These are phyloP conservation scores for Hydrozoanthus tunicans DNA, from an alignment of 64 coral and sea anemone species.

Conservation along the genomic window DNA sequence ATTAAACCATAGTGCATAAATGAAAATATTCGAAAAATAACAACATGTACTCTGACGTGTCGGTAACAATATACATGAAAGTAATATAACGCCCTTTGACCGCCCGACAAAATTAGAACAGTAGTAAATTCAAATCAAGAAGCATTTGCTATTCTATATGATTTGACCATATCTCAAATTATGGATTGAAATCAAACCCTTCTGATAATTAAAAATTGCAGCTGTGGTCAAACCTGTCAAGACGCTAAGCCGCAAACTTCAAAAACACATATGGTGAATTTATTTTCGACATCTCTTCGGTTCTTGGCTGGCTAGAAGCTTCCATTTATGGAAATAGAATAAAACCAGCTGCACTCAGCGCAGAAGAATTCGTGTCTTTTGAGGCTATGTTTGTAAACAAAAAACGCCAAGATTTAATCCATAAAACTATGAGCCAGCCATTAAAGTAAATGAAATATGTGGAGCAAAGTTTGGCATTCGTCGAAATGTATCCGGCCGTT, in stretches of 20 bases:
- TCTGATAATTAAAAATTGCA: slow-evolving; percentile 16
- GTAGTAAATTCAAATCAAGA: slow-evolving; percentile 40
- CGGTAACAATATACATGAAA: background rate
- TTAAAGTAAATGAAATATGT: slow-evolving; percentile 24
- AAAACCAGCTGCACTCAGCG: slow-evolving; percentile 9
- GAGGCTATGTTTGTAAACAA: slow-evolving; percentile 23
- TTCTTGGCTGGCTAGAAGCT: background rate
- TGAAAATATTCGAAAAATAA: too few relatives aligned
- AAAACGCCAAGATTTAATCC: background rate
- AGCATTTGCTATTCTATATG: background rate
- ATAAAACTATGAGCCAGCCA: background rate
- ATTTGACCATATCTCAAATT: background rate
- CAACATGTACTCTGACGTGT: background rate
- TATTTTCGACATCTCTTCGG: background rate
- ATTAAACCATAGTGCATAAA: too few relatives aligned
- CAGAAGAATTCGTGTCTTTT: background rate
- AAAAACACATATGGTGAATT: background rate
- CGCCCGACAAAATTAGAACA: background rate
- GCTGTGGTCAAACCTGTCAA: slow-evolving; percentile 33
- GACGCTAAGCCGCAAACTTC: slow-evolving; percentile 5
- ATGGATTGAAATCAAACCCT: slow-evolving; percentile 42
- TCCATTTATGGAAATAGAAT: slow-evolving; percentile 7
- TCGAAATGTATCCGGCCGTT: slow-evolving; percentile 2
- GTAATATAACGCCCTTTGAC: background rate
- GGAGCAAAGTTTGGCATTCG: background rate